Percentiles rank a stretch among this genome's conserved stretches.
Conservation (phyloP, 2,113 vertebrate genomes). For the Coreoperca whiteheadi region DNA sequence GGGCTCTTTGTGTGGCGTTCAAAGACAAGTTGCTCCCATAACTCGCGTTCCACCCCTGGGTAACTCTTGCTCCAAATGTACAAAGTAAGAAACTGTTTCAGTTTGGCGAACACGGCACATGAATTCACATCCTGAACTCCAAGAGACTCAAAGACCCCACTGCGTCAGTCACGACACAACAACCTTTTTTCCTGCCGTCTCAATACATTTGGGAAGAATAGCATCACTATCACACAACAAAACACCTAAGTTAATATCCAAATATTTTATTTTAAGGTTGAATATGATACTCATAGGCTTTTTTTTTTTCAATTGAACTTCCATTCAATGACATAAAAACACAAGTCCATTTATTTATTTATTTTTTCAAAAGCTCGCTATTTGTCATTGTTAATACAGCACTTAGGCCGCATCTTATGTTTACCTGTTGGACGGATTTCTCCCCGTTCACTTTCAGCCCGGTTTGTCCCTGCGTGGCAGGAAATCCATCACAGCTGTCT, state of each 20-base stretch:
- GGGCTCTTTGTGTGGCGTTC: conserved; percentile 36
- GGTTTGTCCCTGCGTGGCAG: conserved; percentile 33
- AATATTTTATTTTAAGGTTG: not conserved
- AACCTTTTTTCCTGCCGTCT: conserved; percentile 5
- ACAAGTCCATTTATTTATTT: too few species aligned
- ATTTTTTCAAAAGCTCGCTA: not conserved
- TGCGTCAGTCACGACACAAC: conserved; percentile 25
- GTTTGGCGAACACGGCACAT: conserved; percentile 60
- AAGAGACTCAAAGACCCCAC: conserved; percentile 65
- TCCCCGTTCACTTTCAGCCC: conserved; percentile 42
- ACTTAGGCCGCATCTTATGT: not conserved
- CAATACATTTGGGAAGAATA: not conserved
- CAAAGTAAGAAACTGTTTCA: conserved; percentile 66
- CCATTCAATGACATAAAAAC: not conserved
- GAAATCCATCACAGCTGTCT: conserved; percentile 61
- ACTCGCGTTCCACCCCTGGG: conserved; percentile 55
- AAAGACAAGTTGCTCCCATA: conserved; percentile 43
- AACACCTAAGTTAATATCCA: not conserved
- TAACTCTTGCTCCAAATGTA: conserved; percentile 54
- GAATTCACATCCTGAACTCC: conserved; percentile 78
- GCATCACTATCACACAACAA: not conserved
- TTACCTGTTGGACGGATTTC: conserved; percentile 70
- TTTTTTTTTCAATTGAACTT: not conserved
- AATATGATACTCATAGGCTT: not conserved
- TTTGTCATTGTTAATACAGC: not conserved